Evolutionary conservation across 1,140 invertebrate genomes (phyloP).

Genomic region (Calliopsis andreniformis): DNA sequence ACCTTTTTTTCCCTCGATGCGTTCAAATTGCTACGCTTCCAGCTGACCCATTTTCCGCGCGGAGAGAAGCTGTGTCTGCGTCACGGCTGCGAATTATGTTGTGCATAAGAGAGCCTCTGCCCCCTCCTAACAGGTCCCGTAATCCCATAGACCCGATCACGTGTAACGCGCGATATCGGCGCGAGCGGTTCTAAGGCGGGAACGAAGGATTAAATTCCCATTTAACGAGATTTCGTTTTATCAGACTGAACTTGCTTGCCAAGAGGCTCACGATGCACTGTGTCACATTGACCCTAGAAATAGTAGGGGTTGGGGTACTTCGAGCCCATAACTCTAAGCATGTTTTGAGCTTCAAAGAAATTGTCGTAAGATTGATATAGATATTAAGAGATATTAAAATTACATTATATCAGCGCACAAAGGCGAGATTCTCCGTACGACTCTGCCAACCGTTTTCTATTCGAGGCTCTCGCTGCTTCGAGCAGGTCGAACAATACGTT

Average conservation of each 20-base stretch:
- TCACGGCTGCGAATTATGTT: slow-evolving; percentile 50
- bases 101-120: slow-evolving; percentile 39
- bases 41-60: slow-evolving; percentile 50
- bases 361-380: no score
- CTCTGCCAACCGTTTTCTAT: background rate
- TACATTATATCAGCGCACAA: background rate
- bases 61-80: slow-evolving; percentile 39
- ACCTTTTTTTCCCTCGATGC: background rate
- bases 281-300: no score
- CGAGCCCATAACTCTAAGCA: no score
- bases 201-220: slow-evolving; percentile 15
- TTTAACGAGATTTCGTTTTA: slow-evolving; percentile 17
- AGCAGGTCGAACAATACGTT: background rate
- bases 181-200: background rate
- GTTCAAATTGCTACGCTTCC: slow-evolving; percentile 26
- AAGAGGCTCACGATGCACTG: no score
- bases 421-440: background rate
- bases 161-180: background rate
- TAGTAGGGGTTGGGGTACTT: no score
- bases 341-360: no score
- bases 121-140: background rate
- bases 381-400: background rate
- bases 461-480: background rate
- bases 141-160: slow-evolving; percentile 28
- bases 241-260: no score